A percentile compares a stretch with the other conserved stretches of the same genome.
These are phyloP conservation scores for Mythimna vitellina DNA, from an alignment of 2,888 invertebrate genomes.

Conservation along the genomic window DNA sequence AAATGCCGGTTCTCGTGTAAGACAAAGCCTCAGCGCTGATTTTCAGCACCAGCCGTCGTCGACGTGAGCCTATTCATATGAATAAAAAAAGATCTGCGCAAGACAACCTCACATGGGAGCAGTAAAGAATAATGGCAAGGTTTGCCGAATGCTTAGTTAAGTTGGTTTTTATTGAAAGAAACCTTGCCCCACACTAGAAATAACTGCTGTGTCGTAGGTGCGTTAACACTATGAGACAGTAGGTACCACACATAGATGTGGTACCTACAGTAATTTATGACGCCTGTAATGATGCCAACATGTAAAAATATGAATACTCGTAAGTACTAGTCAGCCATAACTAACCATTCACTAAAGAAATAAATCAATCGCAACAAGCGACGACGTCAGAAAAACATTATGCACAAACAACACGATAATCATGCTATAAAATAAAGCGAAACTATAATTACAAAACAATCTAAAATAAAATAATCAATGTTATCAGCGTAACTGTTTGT, in stretches of 20 bases:
- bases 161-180: not conserved
- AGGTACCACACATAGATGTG: no score
- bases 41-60: no score
- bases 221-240: no score
- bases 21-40: no score
- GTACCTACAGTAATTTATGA: not conserved
- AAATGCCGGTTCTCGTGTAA: no score
- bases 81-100: not conserved
- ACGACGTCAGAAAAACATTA: slow-evolving; percentile 23
- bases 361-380: slow-evolving; percentile 11
- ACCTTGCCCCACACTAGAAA: no score
- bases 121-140: not conserved
- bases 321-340: not conserved
- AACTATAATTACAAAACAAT: slow-evolving; percentile 50
- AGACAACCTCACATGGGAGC: not conserved
- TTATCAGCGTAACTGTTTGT: slow-evolving; percentile 42
- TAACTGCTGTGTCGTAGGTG: no score
- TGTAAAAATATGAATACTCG: slow-evolving; percentile 3
- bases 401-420: slow-evolving; percentile 14
- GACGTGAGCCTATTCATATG: no score
- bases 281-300: not conserved
- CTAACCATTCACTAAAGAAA: slow-evolving; percentile 6
- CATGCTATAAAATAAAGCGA: slow-evolving; percentile 26
- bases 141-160: not conserved
- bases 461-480: slow-evolving; percentile 33